phyloP scores from a whole-genome alignment of 2,888 invertebrate species.

The Dolichopus griseipennis region DNA sequence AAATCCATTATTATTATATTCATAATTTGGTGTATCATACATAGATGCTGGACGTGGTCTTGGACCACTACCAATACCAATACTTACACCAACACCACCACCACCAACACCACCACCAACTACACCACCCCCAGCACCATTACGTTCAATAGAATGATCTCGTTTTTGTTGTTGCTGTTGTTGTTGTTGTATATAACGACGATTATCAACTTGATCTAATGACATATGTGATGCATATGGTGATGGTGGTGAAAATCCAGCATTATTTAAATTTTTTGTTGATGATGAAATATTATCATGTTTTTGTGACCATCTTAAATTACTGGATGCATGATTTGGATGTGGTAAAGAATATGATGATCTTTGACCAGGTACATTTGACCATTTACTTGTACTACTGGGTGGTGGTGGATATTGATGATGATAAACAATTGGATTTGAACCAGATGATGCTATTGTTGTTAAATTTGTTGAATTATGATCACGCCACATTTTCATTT shows the following conservation, averaged over 20 bases:
- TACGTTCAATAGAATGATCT: not conserved
- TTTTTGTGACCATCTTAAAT: slow-evolving; percentile 25
- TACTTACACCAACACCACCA: slow-evolving; percentile 10
- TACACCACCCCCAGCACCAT: not conserved
- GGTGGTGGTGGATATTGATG: slow-evolving; percentile 23
- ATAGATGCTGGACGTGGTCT: slow-evolving; percentile 24
- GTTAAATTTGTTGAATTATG: slow-evolving; percentile 15
- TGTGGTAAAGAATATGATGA: slow-evolving; percentile 29
- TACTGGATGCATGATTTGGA: slow-evolving; percentile 29
- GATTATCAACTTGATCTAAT: slow-evolving; percentile 9
- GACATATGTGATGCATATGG: not conserved
- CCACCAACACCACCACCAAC: slow-evolving; percentile 8
- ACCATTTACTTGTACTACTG: slow-evolving; percentile 22
- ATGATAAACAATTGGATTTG: slow-evolving; percentile 21
- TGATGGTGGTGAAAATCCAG: slow-evolving; percentile 24
- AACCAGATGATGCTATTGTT: slow-evolving; percentile 13
- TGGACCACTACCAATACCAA: not conserved
- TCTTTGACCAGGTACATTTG: slow-evolving; percentile 25
- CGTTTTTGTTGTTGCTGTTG: no score
- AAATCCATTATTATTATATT: slow-evolving; percentile 20
- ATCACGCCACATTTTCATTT: slow-evolving; percentile 21
- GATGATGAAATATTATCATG: slow-evolving; percentile 22
- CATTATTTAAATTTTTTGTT: slow-evolving; percentile 19
- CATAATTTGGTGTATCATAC: slow-evolving; percentile 24
- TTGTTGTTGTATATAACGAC: not conserved